Percentiles rank a stretch among this genome's conserved stretches.
Conservation (phyloP, 2,113 vertebrate species). For the Nipponia nippon region DNA sequence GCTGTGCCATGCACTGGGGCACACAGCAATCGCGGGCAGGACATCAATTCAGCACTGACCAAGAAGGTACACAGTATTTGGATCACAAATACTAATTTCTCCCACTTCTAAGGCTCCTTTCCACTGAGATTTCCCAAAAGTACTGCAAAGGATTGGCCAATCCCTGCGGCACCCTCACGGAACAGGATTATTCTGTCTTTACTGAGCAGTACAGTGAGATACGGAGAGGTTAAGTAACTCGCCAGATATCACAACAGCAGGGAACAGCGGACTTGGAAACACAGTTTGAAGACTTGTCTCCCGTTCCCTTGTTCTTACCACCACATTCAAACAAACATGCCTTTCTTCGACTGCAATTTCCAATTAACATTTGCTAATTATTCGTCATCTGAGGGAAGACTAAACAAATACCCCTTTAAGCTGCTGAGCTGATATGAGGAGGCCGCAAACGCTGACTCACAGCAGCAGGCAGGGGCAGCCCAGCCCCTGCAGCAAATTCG, state of each 20-base stretch:
- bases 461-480: background rate
- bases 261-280: background rate
- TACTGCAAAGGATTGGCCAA: background rate
- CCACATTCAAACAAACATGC: background rate
- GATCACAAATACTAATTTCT: background rate
- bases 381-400: background rate
- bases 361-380: background rate
- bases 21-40: background rate
- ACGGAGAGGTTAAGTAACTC: background rate
- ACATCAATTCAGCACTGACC: rapidly evolving
- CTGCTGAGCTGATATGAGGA: background rate
- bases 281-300: background rate
- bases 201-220: background rate
- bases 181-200: background rate
- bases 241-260: rapidly evolving
- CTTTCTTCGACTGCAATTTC: background rate
- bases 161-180: rapidly evolving
- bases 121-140: background rate
- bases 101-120: background rate
- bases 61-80: background rate
- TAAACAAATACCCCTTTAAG: background rate
- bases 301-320: background rate
- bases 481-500: background rate
- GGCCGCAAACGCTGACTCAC: background rate
- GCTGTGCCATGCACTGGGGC: rapidly evolving